Conservation (phyloP, 1,140 invertebrate species). For the Heliconius nattereri region DNA sequence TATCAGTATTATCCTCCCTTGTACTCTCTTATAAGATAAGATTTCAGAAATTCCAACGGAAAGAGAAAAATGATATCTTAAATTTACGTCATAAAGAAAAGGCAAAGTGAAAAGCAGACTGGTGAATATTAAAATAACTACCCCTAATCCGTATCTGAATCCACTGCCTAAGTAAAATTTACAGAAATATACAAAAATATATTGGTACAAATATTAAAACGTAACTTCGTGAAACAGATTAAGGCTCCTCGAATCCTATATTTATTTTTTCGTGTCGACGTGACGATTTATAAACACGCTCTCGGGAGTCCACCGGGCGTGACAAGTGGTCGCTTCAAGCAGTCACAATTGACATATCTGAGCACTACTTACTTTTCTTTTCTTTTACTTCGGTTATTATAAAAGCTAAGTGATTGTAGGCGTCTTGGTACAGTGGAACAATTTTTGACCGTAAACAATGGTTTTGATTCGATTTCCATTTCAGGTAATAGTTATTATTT, state of each 20-base stretch:
- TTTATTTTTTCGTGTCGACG: slow-evolving; percentile 4
- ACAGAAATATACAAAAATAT: background rate
- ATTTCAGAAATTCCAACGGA: too few relatives aligned
- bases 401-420: background rate
- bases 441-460: too few relatives aligned
- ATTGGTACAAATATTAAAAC: background rate
- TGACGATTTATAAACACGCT: slow-evolving; percentile 7
- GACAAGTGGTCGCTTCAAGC: background rate
- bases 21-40: too few relatives aligned
- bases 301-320: background rate
- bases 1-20: too few relatives aligned
- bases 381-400: background rate
- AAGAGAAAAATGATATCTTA: too few relatives aligned
- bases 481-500: too few relatives aligned
- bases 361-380: background rate
- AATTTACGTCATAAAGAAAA: too few relatives aligned
- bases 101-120: too few relatives aligned
- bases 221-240: slow-evolving; percentile 1
- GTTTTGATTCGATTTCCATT: too few relatives aligned
- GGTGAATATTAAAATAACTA: too few relatives aligned
- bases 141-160: background rate
- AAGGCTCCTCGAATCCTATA: background rate
- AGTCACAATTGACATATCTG: slow-evolving; percentile 8
- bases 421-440: background rate
- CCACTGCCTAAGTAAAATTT: background rate